phyloP scores from a whole-genome alignment of 2,113 vertebrate genomes.

The Regulus satrapa region DNA sequence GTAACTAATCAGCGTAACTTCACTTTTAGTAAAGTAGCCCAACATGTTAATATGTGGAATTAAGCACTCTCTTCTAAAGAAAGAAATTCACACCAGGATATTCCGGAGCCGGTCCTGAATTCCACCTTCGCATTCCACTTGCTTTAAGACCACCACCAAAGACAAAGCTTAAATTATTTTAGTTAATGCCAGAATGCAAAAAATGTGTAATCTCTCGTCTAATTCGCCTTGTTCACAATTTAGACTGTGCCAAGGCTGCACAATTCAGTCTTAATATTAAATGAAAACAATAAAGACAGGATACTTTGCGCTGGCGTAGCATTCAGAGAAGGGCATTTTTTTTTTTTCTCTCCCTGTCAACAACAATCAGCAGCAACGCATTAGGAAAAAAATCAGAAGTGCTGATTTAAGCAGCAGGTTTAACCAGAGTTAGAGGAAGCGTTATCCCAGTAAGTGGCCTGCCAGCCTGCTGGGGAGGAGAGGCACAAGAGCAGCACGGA shows the following conservation, averaged over 20 bases:
- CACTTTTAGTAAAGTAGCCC: slow-evolving; percentile 58
- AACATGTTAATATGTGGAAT: slow-evolving; percentile 70
- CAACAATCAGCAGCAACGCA: not conserved
- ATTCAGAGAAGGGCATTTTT: not conserved
- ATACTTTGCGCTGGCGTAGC: not conserved
- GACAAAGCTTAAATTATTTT: slow-evolving; percentile 32
- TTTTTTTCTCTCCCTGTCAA: not conserved
- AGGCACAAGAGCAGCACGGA: not conserved
- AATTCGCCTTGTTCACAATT: not conserved
- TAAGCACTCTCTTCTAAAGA: slow-evolving; percentile 60
- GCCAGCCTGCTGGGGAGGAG: not conserved
- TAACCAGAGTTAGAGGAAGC: not conserved
- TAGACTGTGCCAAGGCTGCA: not conserved
- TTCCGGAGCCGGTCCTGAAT: not conserved
- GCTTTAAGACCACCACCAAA: slow-evolving; percentile 48
- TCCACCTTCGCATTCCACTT: slow-evolving; percentile 54
- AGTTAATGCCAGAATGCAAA: slow-evolving; percentile 35
- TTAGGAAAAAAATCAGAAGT: not conserved
- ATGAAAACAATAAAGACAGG: not conserved
- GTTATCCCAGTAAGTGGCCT: not conserved
- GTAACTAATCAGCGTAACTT: slow-evolving; percentile 71
- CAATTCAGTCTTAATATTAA: not conserved
- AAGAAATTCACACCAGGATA: slow-evolving; percentile 59
- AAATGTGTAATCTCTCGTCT: not conserved
- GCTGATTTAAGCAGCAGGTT: not conserved